Conservation (phyloP, 2,113 vertebrate genomes). For the Zootoca vivipara region DNA sequence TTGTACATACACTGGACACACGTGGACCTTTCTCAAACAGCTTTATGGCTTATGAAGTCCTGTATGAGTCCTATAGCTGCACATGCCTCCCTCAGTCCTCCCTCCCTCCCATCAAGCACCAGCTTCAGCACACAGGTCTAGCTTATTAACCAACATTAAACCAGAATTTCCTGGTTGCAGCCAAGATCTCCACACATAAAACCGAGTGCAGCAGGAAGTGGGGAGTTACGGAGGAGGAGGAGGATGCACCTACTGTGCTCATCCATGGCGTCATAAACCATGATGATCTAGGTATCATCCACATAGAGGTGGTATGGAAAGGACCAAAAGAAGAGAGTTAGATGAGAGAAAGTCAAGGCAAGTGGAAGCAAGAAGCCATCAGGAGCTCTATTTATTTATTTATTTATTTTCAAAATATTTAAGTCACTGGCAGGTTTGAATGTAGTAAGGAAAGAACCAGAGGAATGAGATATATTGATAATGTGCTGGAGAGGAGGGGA, state of each 20-base stretch:
- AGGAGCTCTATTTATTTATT: no score
- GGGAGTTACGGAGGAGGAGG: neutral
- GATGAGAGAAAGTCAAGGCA: neutral
- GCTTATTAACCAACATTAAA: neutral
- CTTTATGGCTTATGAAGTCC: neutral
- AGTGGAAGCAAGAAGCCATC: neutral
- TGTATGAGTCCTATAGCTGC: neutral
- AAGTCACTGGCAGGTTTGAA: neutral
- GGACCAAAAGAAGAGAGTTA: no score
- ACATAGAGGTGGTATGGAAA: neutral
- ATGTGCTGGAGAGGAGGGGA: neutral
- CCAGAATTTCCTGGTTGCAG: neutral
- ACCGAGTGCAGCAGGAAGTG: neutral
- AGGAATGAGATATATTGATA: neutral
- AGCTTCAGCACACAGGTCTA: neutral
- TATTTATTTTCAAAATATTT: neutral
- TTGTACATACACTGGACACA: neutral
- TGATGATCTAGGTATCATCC: neutral
- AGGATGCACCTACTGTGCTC: no score
- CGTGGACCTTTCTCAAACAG: no score
- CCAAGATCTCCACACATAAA: neutral
- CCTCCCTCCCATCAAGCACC: neutral
- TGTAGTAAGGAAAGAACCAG: neutral
- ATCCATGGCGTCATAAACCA: neutral
- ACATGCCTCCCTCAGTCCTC: neutral